Evolutionary conservation across 2,888 invertebrate species (phyloP), one percentile per base, ranked within the genome.

Genomic region (Caradrina kadenii): DNA sequence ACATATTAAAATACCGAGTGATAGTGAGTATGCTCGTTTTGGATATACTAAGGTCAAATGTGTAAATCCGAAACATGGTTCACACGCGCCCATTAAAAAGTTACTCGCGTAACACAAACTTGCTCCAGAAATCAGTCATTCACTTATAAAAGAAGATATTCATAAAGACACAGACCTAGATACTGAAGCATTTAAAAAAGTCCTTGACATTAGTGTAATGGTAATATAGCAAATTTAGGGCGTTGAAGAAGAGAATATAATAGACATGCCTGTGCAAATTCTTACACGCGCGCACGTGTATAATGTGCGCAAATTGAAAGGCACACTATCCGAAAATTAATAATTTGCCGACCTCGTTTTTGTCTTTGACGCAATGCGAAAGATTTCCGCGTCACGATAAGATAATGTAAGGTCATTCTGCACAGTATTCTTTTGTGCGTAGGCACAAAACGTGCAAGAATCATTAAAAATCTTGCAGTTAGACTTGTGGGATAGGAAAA

Each of bases 351-450:
- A 79, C 80, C 84, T 81, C 63, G 71, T 68, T 73, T 66, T 56
- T 45, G 50, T 56, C 26, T 65, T 53, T 77, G 84, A 83, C 83
- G 82, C 63, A 77, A 15, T 70, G 50, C 65, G 55, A 65, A 72
- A 83, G 82, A 84, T 84, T 81, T 83, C 76, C 84, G 79, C 62
- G 19, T 75, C 42, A 65, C 45, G 84, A 84, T 83, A 83, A 79
- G 82, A 82, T 81, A 77, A 26, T 52, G 8, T 54, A 53, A 72
- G 79, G 84, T 81, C 82, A 82, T 49, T 55, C 49, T 63, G 54
- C 42, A 72, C 72, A 69, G 79, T 74, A 48, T 49, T 50, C 42
- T 69, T 53, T 62, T 56, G 49, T 56, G 49, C 54, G 69, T 68
- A 42, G 55, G 19, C 45, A 54, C 62, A 66, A 71, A 65, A 63